Evolutionary conservation across 2,888 invertebrate genomes (phyloP), one percentile per base, ranked within the genome.

Genomic region (Parelbella ahira): DNA sequence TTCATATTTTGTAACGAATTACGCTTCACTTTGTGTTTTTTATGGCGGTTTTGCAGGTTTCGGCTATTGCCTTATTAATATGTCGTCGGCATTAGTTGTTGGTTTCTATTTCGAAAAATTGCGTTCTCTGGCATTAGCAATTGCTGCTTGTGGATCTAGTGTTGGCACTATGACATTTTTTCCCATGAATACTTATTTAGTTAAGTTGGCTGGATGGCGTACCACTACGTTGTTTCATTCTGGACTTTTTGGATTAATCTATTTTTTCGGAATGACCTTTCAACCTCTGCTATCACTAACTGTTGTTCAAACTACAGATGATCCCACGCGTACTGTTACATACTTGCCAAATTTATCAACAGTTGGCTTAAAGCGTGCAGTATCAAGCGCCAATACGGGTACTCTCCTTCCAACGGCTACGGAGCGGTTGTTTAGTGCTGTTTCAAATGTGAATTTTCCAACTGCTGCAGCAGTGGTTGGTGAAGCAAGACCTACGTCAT

Each of bases 51-150:
- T 69, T 34, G 61, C 73, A 42, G 86, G 86, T 10, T 54, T 80
- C 43, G 86, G 86, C 29, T 81, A 64, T 44, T 71, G 76, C 41
- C 58, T 86, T 6, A 61, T 79, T 15, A 76, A 77, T 56, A 69
- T 87, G 71, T 52, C 77, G 2, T 59, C 74, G 20, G 52, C 53
- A 21, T 55, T 87, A 27, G 63, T 87, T 6, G 84, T 86, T 1
- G 84, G 86, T 7, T 87, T 86, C 63, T 84, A 87, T 59, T 87
- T 87, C 56, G 83, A 84, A 54, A 77, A 53, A 52, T 54, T 77
- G 13, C 67, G 86, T 9, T 63, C 83, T 1, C 12, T 84, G 20
- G 82, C 83, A 6, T 54, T 86, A 49, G 47, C 84, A 4, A 61
- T 84, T 50, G 53, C 78, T 23, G 61, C 70, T 1, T 57, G 63